These are phyloP conservation scores for human (Homo sapiens) DNA, from an alignment of 2,113 vertebrate species.

Conservation along the genomic window DNA sequence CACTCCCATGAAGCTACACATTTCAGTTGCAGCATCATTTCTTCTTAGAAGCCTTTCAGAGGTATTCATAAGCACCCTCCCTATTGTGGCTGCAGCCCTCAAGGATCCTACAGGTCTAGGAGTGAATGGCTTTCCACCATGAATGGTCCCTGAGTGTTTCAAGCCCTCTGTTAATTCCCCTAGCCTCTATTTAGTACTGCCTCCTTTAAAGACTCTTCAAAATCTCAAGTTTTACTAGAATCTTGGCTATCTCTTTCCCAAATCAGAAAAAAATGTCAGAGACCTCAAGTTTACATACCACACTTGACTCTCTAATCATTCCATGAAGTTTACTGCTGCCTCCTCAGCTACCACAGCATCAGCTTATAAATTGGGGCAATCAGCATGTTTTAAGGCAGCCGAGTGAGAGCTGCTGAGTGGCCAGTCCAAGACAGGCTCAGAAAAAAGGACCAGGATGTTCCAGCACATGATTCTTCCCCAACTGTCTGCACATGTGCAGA, in stretches of 20 bases:
- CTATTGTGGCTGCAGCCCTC: accelerated
- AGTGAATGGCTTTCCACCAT: not conserved
- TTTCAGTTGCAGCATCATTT: not conserved
- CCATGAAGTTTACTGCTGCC: accelerated
- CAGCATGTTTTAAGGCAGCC: not conserved
- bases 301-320: not conserved
- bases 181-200: not conserved
- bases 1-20: no score
- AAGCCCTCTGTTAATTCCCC: not conserved
- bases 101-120: no score
- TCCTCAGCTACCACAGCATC: not conserved
- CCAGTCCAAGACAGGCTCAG: not conserved
- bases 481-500: not conserved
- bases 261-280: not conserved
- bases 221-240: not conserved
- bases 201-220: not conserved
- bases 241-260: not conserved
- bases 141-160: accelerated
- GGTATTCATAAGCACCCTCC: not conserved
- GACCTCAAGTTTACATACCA: not conserved
- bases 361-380: accelerated
- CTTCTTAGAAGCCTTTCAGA: not conserved
- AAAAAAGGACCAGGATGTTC: accelerated
- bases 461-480: not conserved
- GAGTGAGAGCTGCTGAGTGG: accelerated